Evolutionary conservation across 1,140 invertebrate genomes (phyloP).

Genomic region (Hylyphantes graminicola): DNA sequence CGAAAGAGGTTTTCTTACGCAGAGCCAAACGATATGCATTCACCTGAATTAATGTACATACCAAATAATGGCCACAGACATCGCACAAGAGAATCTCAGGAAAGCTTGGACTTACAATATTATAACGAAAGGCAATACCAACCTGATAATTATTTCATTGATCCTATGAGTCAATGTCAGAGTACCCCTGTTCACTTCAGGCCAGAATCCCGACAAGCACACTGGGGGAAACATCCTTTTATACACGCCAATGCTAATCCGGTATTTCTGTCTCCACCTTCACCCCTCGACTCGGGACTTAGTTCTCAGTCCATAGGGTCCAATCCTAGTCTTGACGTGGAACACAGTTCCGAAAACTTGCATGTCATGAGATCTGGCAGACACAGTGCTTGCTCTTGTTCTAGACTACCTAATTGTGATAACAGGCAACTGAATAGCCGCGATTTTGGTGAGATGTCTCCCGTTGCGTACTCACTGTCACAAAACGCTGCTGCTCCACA

Average conservation of each 20-base stretch:
- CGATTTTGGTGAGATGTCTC: constrained; percentile 27
- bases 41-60: not conserved
- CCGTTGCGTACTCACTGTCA: not conserved
- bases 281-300: constrained; percentile 59
- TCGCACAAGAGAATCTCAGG: not conserved
- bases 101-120: not conserved
- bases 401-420: not conserved
- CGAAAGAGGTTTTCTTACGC: constrained; percentile 29
- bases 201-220: constrained; percentile 20
- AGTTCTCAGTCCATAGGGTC: constrained; percentile 60
- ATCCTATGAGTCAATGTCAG: not conserved
- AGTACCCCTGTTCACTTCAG: constrained; percentile 10
- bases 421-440: not conserved
- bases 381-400: constrained; percentile 12
- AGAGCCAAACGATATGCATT: not conserved
- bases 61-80: not conserved
- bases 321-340: constrained; percentile 50
- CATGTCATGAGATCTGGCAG: not conserved
- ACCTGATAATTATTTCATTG: constrained; percentile 5
- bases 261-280: constrained; percentile 27
- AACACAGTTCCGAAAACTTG: not conserved
- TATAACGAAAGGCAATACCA: constrained; percentile 10
- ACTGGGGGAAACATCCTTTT: not conserved
- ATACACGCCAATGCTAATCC: too few relatives aligned
- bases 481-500: not conserved